Evolutionary conservation across 2,797 vertebrate genomes (phyloP), one percentile per base, ranked within the genome.

Genomic region (Prunella strophiata): DNA sequence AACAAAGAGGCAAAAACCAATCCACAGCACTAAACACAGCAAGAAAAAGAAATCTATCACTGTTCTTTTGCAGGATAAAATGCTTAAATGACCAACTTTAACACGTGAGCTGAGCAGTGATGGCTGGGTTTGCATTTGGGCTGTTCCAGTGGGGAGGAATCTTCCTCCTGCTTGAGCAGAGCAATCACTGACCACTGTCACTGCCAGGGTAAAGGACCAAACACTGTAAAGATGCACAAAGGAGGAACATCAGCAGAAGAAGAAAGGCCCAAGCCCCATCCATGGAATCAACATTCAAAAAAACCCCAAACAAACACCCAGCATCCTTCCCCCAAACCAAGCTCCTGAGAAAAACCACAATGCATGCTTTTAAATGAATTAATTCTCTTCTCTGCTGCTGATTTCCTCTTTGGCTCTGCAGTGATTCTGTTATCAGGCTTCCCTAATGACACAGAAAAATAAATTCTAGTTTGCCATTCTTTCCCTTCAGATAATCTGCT

Each of bases 401-500:
- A 15, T 58, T 65, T 51, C 38, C 51, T 80, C 34, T 63, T 45
- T 61, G 42, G 19, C 61, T 83, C 65, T 30, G 43, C 66, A 72
- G 27, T 25, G 29, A 50, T 59, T 91, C 63, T 61, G 21, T 81
- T 85, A 80, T 65, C 62, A 89, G 50, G 7, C 47, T 91, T 87
- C 62, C 51, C 38, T 72, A 63, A 52, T 38, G 73, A 78, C 47
- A 72, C 23, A 52, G 43, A 45, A 67, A 80, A 88, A 88, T 16
- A 83, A 83, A 57, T 74, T 75, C 40, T 14, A 30, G 19, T 62
- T 92, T 88, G 54, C 47, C 34, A 54, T 80, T 83, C 68, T 79
- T 82, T 79, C 23, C 63, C 88, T 93, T 68, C 87, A 71, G 61
- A 79, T 77, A 63, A 83, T 62, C 68, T 74, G 26, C 83, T 61